Evolutionary conservation across 2,113 vertebrate genomes (phyloP), one percentile per base, ranked within the genome.

Genomic region (Phaethornis superciliosus): DNA sequence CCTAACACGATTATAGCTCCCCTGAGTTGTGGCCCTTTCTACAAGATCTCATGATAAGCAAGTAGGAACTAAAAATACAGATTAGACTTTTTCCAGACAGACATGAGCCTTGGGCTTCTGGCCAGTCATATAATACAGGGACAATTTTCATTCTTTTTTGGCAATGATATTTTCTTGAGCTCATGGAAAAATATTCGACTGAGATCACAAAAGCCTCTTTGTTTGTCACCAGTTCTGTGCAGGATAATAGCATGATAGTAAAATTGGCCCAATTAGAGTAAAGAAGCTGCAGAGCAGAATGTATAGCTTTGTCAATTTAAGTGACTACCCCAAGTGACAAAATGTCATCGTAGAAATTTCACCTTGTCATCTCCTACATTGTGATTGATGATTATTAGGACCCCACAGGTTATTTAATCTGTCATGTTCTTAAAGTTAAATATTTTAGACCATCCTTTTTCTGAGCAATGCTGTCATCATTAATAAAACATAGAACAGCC

Each of bases 401-500:
- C 85, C 75, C 51, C 65, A 90, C 69, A 81, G 88, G 82, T 90
- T 92, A 94, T 96, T 97, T 95, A 88, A 95, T 83, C 96, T 97
- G 90, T 95, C 95, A 97, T 93, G 94, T 94, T 90, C 81, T 89
- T 86, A 79, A 90, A 95, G 84, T 94, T 96, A 97, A 98, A 96
- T 91, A 93, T 94, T 95, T 96, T 92, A 93, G 69, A 81, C 95
- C 75, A 96, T 97, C 88, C 85, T 71, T 95, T 90, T 83, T 93
- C 81, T 93, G 79, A 17, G 91, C 60, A 95, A 95, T 92, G 95
- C 94, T 95, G 89, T 94, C 87, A 88, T 85, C 91, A 91, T 65
- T 91, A 96, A 97, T 93, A 97, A 95, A 96, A 97, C 96, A 97
- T 74, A 74, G 96, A 97, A 94, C 96, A 96, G 90, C 78, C 91